Conservation (phyloP, 2,797 vertebrate genomes). For the Furcifer pardalis region DNA sequence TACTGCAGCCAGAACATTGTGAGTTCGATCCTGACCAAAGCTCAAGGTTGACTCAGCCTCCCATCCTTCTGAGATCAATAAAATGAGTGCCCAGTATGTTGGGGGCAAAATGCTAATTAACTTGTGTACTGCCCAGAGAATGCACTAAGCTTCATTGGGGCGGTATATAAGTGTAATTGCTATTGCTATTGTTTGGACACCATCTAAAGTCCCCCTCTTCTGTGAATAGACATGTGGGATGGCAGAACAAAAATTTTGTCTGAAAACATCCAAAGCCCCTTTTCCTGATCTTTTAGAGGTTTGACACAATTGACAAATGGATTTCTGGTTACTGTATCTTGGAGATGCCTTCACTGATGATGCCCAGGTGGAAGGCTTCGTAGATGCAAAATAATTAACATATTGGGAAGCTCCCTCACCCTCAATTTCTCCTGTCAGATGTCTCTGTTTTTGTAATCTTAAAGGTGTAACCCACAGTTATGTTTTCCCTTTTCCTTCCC, state of each 20-base stretch:
- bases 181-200: neutral
- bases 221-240: neutral
- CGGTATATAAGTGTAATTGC: no score
- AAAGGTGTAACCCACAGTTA: neutral
- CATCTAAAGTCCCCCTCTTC: neutral
- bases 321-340: neutral
- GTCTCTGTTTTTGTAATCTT: neutral
- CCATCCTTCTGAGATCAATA: no score
- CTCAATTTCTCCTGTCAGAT: neutral
- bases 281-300: neutral
- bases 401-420: neutral
- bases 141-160: no score
- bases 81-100: no score
- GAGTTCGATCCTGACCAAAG: no score
- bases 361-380: neutral
- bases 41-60: no score
- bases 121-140: no score
- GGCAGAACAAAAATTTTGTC: neutral
- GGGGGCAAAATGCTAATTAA: no score
- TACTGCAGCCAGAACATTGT: no score
- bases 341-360: neutral
- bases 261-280: no score
- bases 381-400: neutral
- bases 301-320: neutral
- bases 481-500: neutral